Percentiles rank a stretch among this genome's conserved stretches.
Evolutionary conservation across 1,140 invertebrate species (phyloP).

Genomic region (Ceratitis capitata): DNA sequence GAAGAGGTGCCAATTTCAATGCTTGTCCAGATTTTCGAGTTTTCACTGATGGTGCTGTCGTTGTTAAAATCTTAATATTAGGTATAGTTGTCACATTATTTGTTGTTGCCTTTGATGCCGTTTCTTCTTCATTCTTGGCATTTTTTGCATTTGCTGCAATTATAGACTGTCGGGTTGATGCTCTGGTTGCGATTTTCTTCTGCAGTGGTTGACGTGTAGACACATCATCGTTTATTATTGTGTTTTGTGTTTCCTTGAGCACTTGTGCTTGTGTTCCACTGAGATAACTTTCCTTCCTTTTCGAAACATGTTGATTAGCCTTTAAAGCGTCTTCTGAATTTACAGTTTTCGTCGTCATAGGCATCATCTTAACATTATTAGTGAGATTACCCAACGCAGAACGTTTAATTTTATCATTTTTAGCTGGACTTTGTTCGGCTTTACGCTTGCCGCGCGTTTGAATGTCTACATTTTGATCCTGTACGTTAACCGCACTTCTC

Average conservation of each 20-base stretch:
- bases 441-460: conserved; percentile 62
- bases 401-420: conserved; percentile 68
- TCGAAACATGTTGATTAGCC: conserved; percentile 31
- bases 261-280: not conserved
- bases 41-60: not conserved
- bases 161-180: conserved; percentile 40
- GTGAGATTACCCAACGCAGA: conserved; percentile 76
- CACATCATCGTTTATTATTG: not conserved
- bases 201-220: conserved; percentile 47
- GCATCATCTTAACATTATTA: conserved; percentile 67
- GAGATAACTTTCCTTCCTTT: conserved; percentile 31
- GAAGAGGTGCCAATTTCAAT: not conserved
- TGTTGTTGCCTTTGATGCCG: no score
- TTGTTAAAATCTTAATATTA: not conserved
- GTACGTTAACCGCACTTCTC: conserved; percentile 56
- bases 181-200: conserved; percentile 58
- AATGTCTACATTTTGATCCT: conserved; percentile 55
- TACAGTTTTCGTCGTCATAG: conserved; percentile 47
- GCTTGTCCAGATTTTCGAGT: not conserved
- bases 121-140: not conserved
- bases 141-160: not conserved
- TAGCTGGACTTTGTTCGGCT: conserved; percentile 61
- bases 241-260: conserved; percentile 44
- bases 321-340: conserved; percentile 52
- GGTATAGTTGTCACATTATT: not conserved